Conservation (phyloP, 2,113 vertebrate species). For the Triplophysa tibetana region DNA sequence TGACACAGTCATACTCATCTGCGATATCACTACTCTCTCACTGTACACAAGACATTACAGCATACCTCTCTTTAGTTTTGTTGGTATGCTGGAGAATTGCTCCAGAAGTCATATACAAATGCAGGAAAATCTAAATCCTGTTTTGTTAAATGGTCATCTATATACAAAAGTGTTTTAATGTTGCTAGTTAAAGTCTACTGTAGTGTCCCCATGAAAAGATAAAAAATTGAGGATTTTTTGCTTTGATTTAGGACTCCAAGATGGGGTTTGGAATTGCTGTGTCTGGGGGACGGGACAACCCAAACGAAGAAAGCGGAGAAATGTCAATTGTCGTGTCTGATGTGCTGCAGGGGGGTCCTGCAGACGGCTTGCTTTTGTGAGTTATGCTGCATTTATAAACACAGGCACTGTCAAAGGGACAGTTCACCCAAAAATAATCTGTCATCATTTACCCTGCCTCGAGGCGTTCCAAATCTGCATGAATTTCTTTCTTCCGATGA, state of each 20-base stretch:
- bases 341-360: constrained; percentile 90
- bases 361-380: constrained; percentile 92
- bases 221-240: not conserved
- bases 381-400: constrained; percentile 43
- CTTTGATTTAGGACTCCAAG: constrained; percentile 82
- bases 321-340: constrained; percentile 93
- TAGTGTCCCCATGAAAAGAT: not conserved
- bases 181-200: not conserved
- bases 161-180: not conserved
- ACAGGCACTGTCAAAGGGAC: too few species aligned
- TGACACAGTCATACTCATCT: not conserved
- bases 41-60: not conserved
- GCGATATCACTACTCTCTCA: not conserved
- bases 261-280: constrained; percentile 97
- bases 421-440: too few species aligned
- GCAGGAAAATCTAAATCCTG: not conserved
- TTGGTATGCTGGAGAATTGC: not conserved
- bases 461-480: too few species aligned
- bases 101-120: too few species aligned
- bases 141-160: not conserved
- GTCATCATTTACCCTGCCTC: too few species aligned
- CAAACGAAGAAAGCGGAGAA: constrained; percentile 93
- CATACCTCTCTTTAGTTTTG: too few species aligned
- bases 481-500: too few species aligned
- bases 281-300: constrained; percentile 94